Evolutionary conservation across 1,140 invertebrate genomes (phyloP), one percentile per base, ranked within the genome.

Genomic region (Achroia grisella): DNA sequence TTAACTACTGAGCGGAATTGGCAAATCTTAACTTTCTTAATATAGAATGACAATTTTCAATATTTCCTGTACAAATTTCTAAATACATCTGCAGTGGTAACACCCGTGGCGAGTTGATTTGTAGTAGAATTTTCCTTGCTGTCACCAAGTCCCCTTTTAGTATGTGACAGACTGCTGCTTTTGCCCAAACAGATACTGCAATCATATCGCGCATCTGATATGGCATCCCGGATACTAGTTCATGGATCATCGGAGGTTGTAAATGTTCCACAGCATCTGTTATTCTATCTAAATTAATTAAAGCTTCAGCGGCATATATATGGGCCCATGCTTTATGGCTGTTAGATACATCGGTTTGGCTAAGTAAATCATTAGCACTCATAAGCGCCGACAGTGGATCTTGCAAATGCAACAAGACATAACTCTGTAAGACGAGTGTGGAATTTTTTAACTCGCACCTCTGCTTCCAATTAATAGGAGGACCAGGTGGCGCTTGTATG

Each of bases 251-350:
- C 29, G 94, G 91, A 4, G 93, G 93, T 65, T 96, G 94, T 14
- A 98, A 86, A 77, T 96, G 91, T 48, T 94, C 90, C 11, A 97
- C 89, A 1, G 96, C 96, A 79, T 97, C 95, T 3, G 88, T 86
- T 33, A 95, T 92, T 86, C 91, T 90, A 65, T 97, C 93, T 65
- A 96, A 80, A 42, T 93, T 89, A 53, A 98, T 91, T n/a, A 95
- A 81, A 32, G 95, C 92, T 81, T 98, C 96, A 0, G 94, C 95
- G 11, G 93, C 92, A 78, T 98, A 98, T 52, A 98, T 89, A 77
- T 96, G 93, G 0, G 91, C 95, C 48, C 97, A 86, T 48, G 96
- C 90, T 76, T 93, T 95, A 55, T 64, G 87, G 70, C 62, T 64
- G 44, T 62, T 76, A 0, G 74, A 77, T 4, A 67, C 66, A 57